Evolutionary conservation across 2,797 vertebrate species (phyloP).

Genomic region (Xiphorhynchus erythropygius): DNA sequence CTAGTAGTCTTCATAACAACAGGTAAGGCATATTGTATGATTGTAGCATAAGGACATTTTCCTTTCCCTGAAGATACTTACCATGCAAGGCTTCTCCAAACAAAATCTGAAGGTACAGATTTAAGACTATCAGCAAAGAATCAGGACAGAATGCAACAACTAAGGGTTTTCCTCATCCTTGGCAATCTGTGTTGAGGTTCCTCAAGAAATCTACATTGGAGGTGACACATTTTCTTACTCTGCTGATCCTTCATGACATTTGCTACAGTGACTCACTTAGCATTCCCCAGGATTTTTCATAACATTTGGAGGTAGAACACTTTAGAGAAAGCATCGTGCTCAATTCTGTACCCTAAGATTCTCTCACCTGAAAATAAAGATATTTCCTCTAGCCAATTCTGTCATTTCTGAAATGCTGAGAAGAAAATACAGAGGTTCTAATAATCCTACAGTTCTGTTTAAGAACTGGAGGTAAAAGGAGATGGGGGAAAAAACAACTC

Average conservation of each 20-base stretch:
- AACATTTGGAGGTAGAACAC: not conserved
- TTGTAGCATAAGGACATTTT: not conserved
- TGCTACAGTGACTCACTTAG: not conserved
- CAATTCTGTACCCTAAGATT: not conserved
- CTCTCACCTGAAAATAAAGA: not conserved
- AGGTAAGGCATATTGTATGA: rapidly evolving
- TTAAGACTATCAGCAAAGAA: not conserved
- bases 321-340: not conserved
- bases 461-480: not conserved
- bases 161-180: not conserved
- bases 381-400: not conserved
- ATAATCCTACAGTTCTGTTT: not conserved
- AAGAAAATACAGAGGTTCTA: not conserved
- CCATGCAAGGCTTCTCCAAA: not conserved
- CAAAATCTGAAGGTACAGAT: not conserved
- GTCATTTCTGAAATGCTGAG: not conserved
- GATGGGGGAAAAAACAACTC: rapidly evolving
- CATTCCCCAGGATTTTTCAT: not conserved
- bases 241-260: not conserved
- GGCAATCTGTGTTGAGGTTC: not conserved
- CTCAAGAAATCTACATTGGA: not conserved
- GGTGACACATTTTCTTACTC: not conserved
- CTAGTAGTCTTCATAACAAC: not conserved
- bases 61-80: not conserved
- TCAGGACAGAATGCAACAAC: not conserved